These are phyloP conservation scores for Pseudochirops corinnae DNA, from an alignment of 2,797 vertebrate species.

Conservation along the genomic window DNA sequence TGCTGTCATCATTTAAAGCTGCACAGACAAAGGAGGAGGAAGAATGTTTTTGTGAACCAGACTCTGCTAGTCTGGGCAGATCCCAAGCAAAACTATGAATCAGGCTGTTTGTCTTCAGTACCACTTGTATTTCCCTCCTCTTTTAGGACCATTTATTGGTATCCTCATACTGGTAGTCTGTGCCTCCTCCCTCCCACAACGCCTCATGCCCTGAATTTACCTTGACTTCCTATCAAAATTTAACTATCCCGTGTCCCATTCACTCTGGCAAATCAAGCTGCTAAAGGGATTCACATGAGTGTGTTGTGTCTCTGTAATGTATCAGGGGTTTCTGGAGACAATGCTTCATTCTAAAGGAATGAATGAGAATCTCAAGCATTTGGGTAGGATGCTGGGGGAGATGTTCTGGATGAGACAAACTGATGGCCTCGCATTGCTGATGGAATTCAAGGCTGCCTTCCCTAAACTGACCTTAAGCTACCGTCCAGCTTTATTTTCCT, in stretches of 20 bases:
- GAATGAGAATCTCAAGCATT: not conserved
- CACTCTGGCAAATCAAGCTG: not conserved
- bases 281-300: not conserved
- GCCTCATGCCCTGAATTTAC: not conserved
- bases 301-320: not conserved
- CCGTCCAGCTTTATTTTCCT: not conserved
- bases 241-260: not conserved
- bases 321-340: slow-evolving; percentile 1
- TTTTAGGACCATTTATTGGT: not conserved
- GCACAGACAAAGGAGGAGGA: slow-evolving; percentile 35
- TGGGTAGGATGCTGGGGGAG: not conserved
- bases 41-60: slow-evolving; percentile 43
- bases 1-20: slow-evolving; percentile 43
- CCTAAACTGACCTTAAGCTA: not conserved
- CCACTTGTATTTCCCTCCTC: not conserved
- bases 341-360: slow-evolving; percentile 10
- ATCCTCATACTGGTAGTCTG: not conserved
- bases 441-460: not conserved
- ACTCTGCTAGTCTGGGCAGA: slow-evolving; percentile 39
- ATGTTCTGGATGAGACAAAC: not conserved
- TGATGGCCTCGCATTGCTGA: not conserved
- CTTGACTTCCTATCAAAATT: not conserved
- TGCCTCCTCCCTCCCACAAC: not conserved
- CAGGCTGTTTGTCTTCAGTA: not conserved
- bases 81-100: not conserved